Percentiles rank a stretch among this genome's conserved stretches.
Evolutionary conservation across 1,140 invertebrate species (phyloP).

Genomic region (Caenorhabditis inopinata): DNA sequence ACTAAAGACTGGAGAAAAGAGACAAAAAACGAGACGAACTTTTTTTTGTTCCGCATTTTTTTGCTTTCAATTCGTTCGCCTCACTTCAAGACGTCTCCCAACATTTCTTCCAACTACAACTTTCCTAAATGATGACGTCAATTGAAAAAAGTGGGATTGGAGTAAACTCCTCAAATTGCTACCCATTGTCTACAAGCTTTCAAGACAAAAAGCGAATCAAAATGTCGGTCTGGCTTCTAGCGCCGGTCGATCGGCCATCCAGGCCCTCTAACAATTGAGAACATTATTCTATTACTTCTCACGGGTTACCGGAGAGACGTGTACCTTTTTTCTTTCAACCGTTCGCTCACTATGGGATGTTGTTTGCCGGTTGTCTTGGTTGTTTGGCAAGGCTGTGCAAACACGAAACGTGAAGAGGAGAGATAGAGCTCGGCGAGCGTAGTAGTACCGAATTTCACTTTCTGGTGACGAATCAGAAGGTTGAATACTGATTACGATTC

Average conservation of each 20-base stretch:
- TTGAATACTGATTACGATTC: too few species aligned
- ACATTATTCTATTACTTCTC: too few species aligned
- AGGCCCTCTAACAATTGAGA: not conserved
- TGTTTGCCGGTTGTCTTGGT: not conserved
- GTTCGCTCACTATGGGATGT: not conserved
- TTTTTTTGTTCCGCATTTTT: too few species aligned
- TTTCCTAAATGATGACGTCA: not conserved
- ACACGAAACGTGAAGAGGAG: not conserved
- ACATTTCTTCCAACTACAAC: not conserved
- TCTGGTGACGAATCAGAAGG: too few species aligned
- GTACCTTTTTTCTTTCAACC: not conserved
- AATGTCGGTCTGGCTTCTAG: too few species aligned
- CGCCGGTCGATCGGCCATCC: not conserved
- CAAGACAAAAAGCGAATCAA: too few species aligned
- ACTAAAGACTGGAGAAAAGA: too few species aligned
- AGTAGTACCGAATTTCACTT: not conserved
- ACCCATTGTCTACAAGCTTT: too few species aligned
- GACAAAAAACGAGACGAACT: too few species aligned
- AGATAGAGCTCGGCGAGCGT: not conserved
- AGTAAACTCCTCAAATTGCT: too few species aligned
- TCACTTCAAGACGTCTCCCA: not conserved
- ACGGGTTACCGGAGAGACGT: not conserved
- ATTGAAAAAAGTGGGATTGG: not conserved
- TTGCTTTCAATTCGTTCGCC: not conserved
- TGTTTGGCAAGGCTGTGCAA: slow-evolving; percentile 6